Evolutionary conservation across 2,113 vertebrate species (phyloP).

Genomic region (Phylloscopus trochiloides): DNA sequence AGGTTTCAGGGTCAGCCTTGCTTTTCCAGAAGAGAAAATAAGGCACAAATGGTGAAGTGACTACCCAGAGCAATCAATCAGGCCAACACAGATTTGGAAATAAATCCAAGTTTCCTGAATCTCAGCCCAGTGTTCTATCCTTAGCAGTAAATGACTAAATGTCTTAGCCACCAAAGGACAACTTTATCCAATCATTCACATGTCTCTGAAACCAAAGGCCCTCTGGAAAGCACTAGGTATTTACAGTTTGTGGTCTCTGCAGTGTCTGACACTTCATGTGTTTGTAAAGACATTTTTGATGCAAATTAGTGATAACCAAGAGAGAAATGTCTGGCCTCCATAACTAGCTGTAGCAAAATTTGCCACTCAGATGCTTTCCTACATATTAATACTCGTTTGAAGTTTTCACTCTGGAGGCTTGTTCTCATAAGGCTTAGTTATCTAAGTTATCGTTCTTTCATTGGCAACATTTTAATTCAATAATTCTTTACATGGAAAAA

Average conservation of each 20-base stretch:
- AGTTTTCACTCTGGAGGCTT: not conserved
- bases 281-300: not conserved
- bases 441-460: not conserved
- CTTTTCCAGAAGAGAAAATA: not conserved
- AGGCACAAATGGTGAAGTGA: not conserved
- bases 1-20: not conserved
- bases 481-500: not conserved
- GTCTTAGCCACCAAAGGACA: not conserved
- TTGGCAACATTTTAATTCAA: not conserved
- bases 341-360: not conserved
- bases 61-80: not conserved
- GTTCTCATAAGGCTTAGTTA: not conserved
- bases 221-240: not conserved
- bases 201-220: not conserved
- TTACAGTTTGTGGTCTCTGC: not conserved
- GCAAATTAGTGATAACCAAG: not conserved
- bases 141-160: not conserved
- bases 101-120: conserved; percentile 11
- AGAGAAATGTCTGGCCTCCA: not conserved
- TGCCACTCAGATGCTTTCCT: not conserved
- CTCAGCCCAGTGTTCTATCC: not conserved
- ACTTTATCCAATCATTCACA: not conserved
- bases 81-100: not conserved
- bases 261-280: not conserved
- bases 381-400: not conserved